These are phyloP conservation scores for Motacilla tschutschensis DNA, from an alignment of 2,113 vertebrate genomes.

Conservation along the genomic window DNA sequence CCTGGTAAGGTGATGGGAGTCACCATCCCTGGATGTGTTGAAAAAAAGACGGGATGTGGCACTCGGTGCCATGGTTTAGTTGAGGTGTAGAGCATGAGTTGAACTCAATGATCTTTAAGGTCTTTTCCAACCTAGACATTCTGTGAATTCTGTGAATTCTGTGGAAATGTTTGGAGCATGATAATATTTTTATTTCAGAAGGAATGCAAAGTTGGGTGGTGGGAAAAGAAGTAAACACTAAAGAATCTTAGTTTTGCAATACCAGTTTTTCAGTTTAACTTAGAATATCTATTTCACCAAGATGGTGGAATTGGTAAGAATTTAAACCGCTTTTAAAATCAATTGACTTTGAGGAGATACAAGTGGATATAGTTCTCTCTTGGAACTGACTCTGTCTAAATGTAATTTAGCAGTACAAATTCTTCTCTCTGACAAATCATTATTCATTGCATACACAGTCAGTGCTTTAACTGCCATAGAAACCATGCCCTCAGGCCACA, in stretches of 20 bases:
- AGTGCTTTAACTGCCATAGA: not conserved
- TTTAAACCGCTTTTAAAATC: not conserved
- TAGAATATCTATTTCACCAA: not conserved
- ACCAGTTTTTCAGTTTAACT: not conserved
- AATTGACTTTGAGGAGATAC: not conserved
- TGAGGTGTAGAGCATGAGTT: not conserved
- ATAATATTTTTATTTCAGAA: not conserved
- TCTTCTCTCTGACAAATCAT: not conserved
- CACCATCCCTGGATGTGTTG: not conserved
- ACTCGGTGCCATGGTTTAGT: not conserved
- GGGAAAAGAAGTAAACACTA: not conserved
- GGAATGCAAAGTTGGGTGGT: not conserved
- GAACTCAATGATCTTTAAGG: not conserved
- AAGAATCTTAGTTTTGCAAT: not conserved
- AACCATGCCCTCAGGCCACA: not conserved
- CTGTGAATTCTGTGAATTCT: too few relatives aligned
- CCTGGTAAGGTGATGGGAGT: not conserved
- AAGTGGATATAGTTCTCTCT: not conserved
- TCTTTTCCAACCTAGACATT: not conserved
- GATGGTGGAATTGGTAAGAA: not conserved
- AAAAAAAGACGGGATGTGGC: not conserved
- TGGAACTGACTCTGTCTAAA: not conserved
- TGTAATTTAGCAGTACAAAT: not conserved
- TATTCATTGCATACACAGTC: not conserved
- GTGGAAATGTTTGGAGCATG: not conserved